Evolutionary conservation across 1,140 invertebrate genomes (phyloP), one percentile per base, ranked within the genome.

Genomic region (Andricus grossulariae): DNA sequence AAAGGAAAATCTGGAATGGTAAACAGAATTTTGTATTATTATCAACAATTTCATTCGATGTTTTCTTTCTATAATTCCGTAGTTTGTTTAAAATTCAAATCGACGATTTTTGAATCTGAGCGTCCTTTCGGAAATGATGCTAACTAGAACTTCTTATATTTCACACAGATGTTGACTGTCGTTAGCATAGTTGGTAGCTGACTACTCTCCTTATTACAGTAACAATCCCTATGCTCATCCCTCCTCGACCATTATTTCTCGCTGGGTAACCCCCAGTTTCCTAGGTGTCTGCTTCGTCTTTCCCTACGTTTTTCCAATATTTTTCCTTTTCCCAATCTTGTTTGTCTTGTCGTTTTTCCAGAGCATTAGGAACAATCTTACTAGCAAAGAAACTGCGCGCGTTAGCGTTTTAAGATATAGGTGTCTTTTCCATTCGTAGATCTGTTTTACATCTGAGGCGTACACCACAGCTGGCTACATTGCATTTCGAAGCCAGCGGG

Each of bases 171-270:
- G 74, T 66, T 71, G 78, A 51, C 76, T 80, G 75, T 80, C 80
- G 71, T 82, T 82, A 80, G 74, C 79, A 70, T 71, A 70, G 78
- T 25, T 73, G 6, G 18, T 13, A 25, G 50, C 70, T 79, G 75
- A 54, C 73, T 50, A 70, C 60, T 80, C 77, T 79, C 72, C 80
- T 83, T 71, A 80, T 72, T 77, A 77, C 72, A 71, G 71, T 80
- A 85, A 83, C 79, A 80, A 85, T 78, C 60, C 71, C 75, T 49
- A 71, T 78, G 78, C 74, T 71, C 73, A 75, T 79, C 75, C 79
- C 77, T 70, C 71, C 71, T 21, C 57, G 60, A 18, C 73, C 82
- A 82, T 84, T 83, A 83, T 83, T 82, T 72, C 72, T 82, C 75
- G 71, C 80, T 84, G 70, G 81, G 75, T 72, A 72, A 73, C 80